These are phyloP conservation scores for Meriones psammophilus DNA, from an alignment of 2,797 vertebrate genomes.

Conservation along the genomic window DNA sequence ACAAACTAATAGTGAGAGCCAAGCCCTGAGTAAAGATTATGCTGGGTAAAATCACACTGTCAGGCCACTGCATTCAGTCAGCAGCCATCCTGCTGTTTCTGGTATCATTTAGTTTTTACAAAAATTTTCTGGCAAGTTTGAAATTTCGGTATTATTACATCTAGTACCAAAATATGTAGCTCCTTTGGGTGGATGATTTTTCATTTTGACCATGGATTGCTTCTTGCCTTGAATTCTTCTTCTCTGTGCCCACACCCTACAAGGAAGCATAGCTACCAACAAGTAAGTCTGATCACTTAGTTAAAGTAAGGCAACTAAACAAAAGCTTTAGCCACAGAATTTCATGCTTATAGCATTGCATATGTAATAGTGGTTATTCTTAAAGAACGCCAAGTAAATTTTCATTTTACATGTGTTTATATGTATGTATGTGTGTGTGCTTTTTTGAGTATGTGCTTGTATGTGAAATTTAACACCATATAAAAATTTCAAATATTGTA, in stretches of 20 bases:
- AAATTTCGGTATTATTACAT: constrained; percentile 31
- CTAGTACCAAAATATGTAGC: not conserved
- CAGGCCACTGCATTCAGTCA: not conserved
- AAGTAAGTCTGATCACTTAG: constrained; percentile 16
- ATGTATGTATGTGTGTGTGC: not conserved
- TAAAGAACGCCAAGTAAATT: constrained; percentile 39
- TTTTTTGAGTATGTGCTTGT: not conserved
- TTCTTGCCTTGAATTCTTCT: constrained; percentile 55
- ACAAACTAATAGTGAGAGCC: constrained; percentile 58
- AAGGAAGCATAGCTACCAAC: constrained; percentile 1
- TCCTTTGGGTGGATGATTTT: not conserved
- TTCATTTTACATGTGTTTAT: not conserved
- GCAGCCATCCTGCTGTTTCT: not conserved
- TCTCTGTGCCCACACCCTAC: not conserved
- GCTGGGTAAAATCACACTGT: not conserved
- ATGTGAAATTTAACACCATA: constrained; percentile 16
- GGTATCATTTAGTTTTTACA: not conserved
- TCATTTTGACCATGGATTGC: constrained; percentile 2
- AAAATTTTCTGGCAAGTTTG: not conserved
- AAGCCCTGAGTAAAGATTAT: constrained; percentile 54
- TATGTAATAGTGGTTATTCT: not conserved
- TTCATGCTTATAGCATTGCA: constrained; percentile 13
- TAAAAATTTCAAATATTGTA: constrained; percentile 66
- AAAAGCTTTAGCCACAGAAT: constrained; percentile 34
- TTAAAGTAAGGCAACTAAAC: constrained; percentile 47